Evolutionary conservation across 35 echinoderm and acorn worm species (phyloP).

Genomic region (Heliocidaris erythrogramma): DNA sequence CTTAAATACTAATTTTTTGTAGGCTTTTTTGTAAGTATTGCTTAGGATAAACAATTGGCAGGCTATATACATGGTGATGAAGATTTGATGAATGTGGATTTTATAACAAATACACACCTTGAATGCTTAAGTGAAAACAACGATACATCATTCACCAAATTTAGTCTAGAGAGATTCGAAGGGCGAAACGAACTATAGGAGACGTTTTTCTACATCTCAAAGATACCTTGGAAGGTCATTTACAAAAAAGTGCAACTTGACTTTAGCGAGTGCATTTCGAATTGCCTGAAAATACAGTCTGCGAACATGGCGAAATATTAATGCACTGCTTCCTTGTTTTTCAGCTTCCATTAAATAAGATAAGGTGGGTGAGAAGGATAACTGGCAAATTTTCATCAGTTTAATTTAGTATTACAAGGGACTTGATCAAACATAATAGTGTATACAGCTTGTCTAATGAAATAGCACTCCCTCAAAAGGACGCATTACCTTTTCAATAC

Average conservation of each 20-base stretch:
- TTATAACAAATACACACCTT: too few species aligned
- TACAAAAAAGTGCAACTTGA: neutral
- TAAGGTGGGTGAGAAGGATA: neutral
- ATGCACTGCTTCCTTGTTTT: neutral
- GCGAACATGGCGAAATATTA: neutral
- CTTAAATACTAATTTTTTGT: too few species aligned
- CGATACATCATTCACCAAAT: too few species aligned
- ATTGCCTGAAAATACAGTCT: neutral
- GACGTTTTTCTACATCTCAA: neutral
- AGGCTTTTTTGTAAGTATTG: too few species aligned
- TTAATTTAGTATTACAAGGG: neutral
- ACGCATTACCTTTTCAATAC: neutral
- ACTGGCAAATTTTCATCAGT: neutral
- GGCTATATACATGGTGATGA: too few species aligned
- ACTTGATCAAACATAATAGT: neutral
- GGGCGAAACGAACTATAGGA: neutral
- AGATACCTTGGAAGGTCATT: neutral
- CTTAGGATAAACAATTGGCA: too few species aligned
- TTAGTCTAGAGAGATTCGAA: too few species aligned
- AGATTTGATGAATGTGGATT: too few species aligned
- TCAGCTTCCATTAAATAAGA: conserved; percentile 1
- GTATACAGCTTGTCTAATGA: neutral
- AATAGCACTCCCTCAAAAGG: neutral
- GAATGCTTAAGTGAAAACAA: too few species aligned
- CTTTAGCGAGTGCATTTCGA: neutral